Evolutionary conservation across 2,797 vertebrate species (phyloP).

Genomic region (Ctenochaetus hawaiiensis): DNA sequence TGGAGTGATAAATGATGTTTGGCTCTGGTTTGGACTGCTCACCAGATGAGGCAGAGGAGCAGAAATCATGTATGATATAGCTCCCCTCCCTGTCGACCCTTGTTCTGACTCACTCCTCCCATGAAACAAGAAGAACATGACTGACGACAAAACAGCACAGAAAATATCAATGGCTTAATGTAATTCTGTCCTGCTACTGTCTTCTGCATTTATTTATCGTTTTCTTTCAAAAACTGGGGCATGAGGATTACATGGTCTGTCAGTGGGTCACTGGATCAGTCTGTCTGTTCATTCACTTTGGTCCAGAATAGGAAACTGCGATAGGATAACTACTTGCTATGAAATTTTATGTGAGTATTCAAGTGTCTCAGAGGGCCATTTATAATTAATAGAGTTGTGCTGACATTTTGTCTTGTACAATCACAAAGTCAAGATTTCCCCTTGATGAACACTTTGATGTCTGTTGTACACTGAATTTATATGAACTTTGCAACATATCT

Average conservation of each 20-base stretch:
- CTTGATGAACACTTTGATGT: not conserved
- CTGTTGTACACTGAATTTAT: not conserved
- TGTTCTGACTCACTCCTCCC: constrained; percentile 16
- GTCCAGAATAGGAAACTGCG: not conserved
- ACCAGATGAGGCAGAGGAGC: constrained; percentile 61
- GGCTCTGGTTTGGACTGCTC: constrained; percentile 54
- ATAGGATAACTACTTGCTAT: not conserved
- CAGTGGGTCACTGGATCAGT: constrained; percentile 3
- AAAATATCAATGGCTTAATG: constrained; percentile 25
- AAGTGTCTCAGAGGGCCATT: not conserved
- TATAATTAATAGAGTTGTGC: not conserved
- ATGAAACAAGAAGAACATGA: constrained; percentile 15
- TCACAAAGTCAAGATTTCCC: not conserved
- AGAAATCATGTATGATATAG: constrained; percentile 46
- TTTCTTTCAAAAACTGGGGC: not conserved
- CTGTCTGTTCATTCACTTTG: not conserved
- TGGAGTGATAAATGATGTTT: constrained; percentile 68
- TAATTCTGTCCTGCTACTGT: no score
- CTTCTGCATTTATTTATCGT: not conserved
- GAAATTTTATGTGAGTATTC: not conserved
- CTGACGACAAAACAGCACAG: constrained; percentile 12
- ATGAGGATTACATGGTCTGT: not conserved
- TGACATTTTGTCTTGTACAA: constrained; percentile 5
- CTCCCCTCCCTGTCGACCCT: constrained; percentile 16
- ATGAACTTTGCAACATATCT: not conserved